Evolutionary conservation across 30 jellyfish, hydroid and myxozoan species (phyloP).

Genomic region (Chironex yamaguchii): DNA sequence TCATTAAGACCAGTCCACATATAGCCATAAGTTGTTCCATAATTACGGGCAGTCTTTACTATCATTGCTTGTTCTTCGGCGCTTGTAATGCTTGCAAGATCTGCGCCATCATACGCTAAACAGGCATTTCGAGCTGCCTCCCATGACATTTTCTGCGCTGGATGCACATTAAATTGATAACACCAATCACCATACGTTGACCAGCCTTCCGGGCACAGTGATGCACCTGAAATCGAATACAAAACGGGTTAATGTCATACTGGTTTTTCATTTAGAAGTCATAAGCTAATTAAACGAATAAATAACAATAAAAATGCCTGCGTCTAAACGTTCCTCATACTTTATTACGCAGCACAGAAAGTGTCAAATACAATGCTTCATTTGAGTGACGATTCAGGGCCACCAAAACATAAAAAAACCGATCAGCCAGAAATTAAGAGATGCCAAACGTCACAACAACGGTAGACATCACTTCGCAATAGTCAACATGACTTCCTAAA

Average conservation of each 20-base stretch:
- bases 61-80: slow-evolving; percentile 27
- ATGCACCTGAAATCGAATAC: slow-evolving; percentile 61
- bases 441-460: too few relatives aligned
- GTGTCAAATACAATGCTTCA: too few relatives aligned
- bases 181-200: slow-evolving; percentile 67
- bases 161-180: slow-evolving; percentile 92
- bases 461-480: too few relatives aligned
- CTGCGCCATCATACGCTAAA: slow-evolving; percentile 82
- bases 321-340: too few relatives aligned
- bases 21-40: slow-evolving; percentile 25
- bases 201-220: slow-evolving; percentile 97
- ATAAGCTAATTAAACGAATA: too few relatives aligned
- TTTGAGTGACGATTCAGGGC: too few relatives aligned
- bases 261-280: too few relatives aligned
- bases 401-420: too few relatives aligned
- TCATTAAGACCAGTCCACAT: slow-evolving; percentile 94
- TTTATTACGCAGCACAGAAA: too few relatives aligned
- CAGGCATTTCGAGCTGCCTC: slow-evolving; percentile 79
- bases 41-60: slow-evolving; percentile 23
- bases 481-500: too few relatives aligned
- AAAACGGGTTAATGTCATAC: too few relatives aligned
- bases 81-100: slow-evolving; percentile 71
- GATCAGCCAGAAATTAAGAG: too few relatives aligned
- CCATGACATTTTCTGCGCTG: slow-evolving; percentile 87
- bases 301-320: neutral